Evolutionary conservation across 64 coral and sea anemone genomes (phyloP).

Genomic region (Trachythela sp.): DNA sequence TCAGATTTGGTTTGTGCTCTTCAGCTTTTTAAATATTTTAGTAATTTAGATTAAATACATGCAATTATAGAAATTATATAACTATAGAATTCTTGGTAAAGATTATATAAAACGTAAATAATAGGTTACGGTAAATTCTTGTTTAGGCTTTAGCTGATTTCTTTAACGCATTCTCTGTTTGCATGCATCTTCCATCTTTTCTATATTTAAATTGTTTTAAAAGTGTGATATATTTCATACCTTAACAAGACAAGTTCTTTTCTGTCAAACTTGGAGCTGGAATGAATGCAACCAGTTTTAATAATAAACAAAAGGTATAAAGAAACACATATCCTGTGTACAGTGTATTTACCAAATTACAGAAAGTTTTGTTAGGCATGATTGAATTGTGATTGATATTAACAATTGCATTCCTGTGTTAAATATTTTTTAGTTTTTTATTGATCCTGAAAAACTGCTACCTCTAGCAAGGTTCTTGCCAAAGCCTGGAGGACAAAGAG

Average conservation of each 20-base stretch:
- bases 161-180: background rate
- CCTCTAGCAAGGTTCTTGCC: conserved; percentile 80
- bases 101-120: too few species aligned
- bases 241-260: conserved; percentile 58
- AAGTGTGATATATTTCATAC: background rate
- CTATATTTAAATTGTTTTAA: too few species aligned
- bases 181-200: too few species aligned
- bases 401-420: background rate
- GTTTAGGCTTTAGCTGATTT: too few species aligned
- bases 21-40: too few species aligned
- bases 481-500: conserved; percentile 55
- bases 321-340: background rate
- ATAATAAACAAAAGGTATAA: conserved; percentile 80
- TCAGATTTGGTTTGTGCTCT: too few species aligned
- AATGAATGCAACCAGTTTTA: conserved; percentile 93
- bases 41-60: too few species aligned
- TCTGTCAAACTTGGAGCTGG: conserved; percentile 80
- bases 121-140: too few species aligned
- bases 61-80: too few species aligned
- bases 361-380: background rate
- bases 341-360: background rate
- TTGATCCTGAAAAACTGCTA: conserved; percentile 87
- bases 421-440: conserved; percentile 73
- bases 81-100: too few species aligned
- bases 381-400: background rate